Evolutionary conservation across 2,888 invertebrate species (phyloP), one percentile per base, ranked within the genome.

Genomic region (Resseliella maxima): DNA sequence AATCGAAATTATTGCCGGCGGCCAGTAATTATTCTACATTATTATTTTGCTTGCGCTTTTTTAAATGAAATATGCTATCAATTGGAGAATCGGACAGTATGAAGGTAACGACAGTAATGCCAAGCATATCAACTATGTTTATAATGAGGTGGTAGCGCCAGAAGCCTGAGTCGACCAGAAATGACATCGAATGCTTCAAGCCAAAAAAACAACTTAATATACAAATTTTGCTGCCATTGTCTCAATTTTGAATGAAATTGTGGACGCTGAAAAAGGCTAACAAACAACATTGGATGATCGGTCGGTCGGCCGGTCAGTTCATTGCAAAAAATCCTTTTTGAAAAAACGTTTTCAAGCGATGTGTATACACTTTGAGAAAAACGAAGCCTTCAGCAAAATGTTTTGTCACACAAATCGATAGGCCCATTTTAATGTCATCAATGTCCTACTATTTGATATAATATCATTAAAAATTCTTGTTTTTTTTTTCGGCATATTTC

Each of bases 31-130:
- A 31, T 72, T 72, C 31, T 31, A 24, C n/a, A 38, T 83, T 38
- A 83, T 83, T 83, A 83, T 83, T 38, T 83, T 83, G 83, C 38
- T 83, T 38, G 36, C 38, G 36, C 83, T 83, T 83, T 83, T 83
- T 83, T 2, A 8, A 59, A 24, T 59, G 50, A 18, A 8, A 50
- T 10, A 50, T 6, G 12, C 21, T 2, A 50, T 50, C 15, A 18
- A 2, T 50, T 41, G 5, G 15, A 18, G 21, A 50, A 50, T 18
- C 15, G 10, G 2, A 50, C 50, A 50, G 21, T 18, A 50, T 24
- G 50, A 24, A 31, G 27, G 35, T 15, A 15, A 83, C 1, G 83
- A 38, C 38, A 5, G 31, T 12, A 36, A 2, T n/a, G 38, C 38
- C 38, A 83, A n/a, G 38, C 21, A n/a, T n/a, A 36, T 72, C 15